A percentile compares a stretch with the other conserved stretches of the same genome.
These are phyloP conservation scores for Drosophila teissieri DNA, from an alignment of 1,140 invertebrate species.

Conservation along the genomic window DNA sequence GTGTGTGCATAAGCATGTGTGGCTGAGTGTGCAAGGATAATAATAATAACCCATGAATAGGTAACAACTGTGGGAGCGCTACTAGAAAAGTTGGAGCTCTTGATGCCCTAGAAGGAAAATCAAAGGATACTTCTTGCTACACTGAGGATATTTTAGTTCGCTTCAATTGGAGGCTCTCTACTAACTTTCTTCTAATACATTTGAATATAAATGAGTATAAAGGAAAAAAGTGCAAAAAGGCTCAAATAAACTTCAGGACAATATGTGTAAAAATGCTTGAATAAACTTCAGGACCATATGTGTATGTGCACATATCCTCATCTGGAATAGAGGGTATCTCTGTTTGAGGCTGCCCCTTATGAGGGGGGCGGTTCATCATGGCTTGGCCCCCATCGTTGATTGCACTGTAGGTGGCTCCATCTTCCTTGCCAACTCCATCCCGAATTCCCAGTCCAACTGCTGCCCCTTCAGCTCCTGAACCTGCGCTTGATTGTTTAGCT, in stretches of 20 bases:
- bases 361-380: slow-evolving; percentile 3
- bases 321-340: slow-evolving; percentile 19
- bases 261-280: no score
- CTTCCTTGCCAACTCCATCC: slow-evolving; percentile 3
- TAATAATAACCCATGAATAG: slow-evolving; percentile 83
- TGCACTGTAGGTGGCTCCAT: slow-evolving; percentile 69
- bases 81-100: not conserved
- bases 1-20: slow-evolving; percentile 45
- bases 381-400: slow-evolving; percentile 58
- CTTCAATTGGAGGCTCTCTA: no score
- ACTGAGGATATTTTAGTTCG: no score
- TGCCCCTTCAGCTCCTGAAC: slow-evolving; percentile 21
- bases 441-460: not conserved
- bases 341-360: slow-evolving; percentile 1
- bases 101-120: slow-evolving; percentile 14
- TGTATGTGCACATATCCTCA: not conserved
- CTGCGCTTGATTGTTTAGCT: slow-evolving; percentile 80
- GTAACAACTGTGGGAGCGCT: slow-evolving; percentile 60
- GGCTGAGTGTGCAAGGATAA: slow-evolving; percentile 74
- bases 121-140: no score
- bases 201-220: no score
- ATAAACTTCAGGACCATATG: no score
- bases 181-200: no score
- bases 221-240: no score
- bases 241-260: no score